Percentiles rank a stretch among this genome's conserved stretches.
These are phyloP conservation scores for Eulemur albifrons DNA, from an alignment of 2,797 vertebrate genomes.

Conservation along the genomic window DNA sequence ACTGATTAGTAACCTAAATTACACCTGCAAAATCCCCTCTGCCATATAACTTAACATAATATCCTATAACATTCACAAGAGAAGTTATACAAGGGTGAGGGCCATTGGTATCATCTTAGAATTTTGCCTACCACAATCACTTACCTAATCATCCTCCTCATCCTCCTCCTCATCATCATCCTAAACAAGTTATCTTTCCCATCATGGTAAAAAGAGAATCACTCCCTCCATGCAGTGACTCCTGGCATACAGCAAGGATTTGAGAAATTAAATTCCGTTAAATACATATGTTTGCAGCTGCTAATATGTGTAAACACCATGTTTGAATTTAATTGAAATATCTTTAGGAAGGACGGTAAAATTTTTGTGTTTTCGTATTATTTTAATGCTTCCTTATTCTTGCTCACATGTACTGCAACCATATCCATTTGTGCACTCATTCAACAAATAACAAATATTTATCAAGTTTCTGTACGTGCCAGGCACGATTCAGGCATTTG, in stretches of 20 bases:
- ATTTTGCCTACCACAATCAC: no score
- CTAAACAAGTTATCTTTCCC: background rate
- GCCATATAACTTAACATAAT: background rate
- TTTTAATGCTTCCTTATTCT: background rate
- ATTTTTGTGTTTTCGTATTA: background rate
- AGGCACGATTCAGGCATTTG: background rate
- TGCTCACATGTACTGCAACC: background rate
- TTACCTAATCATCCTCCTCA: rapidly evolving
- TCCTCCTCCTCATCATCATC: background rate
- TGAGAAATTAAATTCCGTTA: background rate
- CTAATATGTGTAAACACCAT: no score
- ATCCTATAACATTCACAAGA: background rate
- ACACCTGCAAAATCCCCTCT: background rate
- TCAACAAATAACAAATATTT: background rate
- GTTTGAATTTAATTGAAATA: background rate
- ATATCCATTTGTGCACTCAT: background rate
- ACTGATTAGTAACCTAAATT: background rate
- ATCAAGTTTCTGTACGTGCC: background rate
- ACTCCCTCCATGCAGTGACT: background rate
- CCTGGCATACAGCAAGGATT: background rate
- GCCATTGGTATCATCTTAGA: background rate
- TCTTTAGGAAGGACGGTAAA: background rate
- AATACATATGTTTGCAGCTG: background rate
- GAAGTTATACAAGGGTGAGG: background rate
- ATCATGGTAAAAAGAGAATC: background rate